Evolutionary conservation across 1,140 invertebrate genomes (phyloP).

Genomic region (Calosoma granatense): DNA sequence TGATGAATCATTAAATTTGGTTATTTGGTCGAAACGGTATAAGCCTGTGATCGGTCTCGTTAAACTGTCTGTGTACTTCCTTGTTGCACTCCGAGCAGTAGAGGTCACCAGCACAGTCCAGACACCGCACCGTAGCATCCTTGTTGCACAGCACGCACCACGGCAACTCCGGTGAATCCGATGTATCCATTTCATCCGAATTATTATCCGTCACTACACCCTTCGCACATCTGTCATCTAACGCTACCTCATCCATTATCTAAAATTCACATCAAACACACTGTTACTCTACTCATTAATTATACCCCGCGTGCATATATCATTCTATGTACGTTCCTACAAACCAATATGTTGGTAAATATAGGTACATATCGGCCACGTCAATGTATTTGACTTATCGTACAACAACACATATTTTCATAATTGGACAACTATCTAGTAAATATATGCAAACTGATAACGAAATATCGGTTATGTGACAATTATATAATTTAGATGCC

Average conservation of each 20-base stretch:
- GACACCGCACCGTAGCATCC: conserved; percentile 55
- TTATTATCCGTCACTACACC: conserved; percentile 16
- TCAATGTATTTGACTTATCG: no score
- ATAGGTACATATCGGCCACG: no score
- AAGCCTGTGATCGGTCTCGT: conserved; percentile 28
- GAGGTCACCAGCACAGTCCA: conserved; percentile 58
- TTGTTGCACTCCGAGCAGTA: conserved; percentile 58
- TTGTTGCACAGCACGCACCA: conserved; percentile 71
- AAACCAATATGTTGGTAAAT: no score
- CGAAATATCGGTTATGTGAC: no score
- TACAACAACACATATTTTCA: no score
- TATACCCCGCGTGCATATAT: no score
- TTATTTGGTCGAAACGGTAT: conserved; percentile 18
- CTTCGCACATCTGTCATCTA: conserved; percentile 25
- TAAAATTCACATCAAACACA: conserved; percentile 12
- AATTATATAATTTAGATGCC: no score
- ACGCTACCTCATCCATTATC: conserved; percentile 32
- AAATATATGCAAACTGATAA: no score
- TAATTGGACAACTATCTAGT: no score
- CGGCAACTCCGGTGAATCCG: conserved; percentile 45
- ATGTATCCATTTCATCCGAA: conserved; percentile 10
- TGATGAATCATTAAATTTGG: neutral
- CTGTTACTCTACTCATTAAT: no score
- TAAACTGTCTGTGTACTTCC: conserved; percentile 38
- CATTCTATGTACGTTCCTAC: no score